Percentiles rank a stretch among this genome's conserved stretches.
Conservation (phyloP, 2,797 vertebrate genomes). For the Sebastes trivittatus region DNA sequence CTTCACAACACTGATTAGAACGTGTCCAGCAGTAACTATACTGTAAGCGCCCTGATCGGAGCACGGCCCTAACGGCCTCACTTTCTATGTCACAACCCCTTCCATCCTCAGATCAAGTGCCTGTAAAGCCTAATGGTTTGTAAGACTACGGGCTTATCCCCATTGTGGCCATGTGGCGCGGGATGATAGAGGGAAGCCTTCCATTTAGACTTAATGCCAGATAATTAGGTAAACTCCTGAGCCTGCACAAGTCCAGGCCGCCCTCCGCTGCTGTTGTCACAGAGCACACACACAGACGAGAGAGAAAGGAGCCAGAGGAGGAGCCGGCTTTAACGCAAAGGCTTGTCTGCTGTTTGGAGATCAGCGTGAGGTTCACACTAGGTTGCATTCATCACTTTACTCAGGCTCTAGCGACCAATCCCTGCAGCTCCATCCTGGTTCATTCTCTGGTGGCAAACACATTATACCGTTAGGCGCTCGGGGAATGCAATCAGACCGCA, state of each 20-base stretch:
- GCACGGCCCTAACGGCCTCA: background rate
- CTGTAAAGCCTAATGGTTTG: slow-evolving; percentile 70
- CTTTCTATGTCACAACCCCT: slow-evolving; percentile 48
- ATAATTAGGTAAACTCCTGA: slow-evolving; percentile 79
- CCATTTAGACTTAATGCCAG: slow-evolving; percentile 76
- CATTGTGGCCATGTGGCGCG: slow-evolving; percentile 59
- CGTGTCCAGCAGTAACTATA: background rate
- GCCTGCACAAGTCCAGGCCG: slow-evolving; percentile 58
- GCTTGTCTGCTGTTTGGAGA: slow-evolving; percentile 43
- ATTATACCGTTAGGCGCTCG: background rate
- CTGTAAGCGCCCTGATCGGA: background rate
- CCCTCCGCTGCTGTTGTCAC: slow-evolving; percentile 52
- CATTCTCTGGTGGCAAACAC: slow-evolving; percentile 40
- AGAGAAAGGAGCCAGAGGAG: slow-evolving; percentile 43
- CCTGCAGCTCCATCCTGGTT: slow-evolving; percentile 25
- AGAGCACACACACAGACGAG: slow-evolving; percentile 39
- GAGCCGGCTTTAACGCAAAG: slow-evolving; percentile 10
- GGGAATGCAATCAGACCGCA: slow-evolving; percentile 28
- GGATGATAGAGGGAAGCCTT: slow-evolving; percentile 72
- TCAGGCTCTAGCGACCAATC: slow-evolving; percentile 11
- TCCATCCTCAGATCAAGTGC: slow-evolving; percentile 55
- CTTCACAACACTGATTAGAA: background rate
- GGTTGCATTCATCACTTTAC: slow-evolving; percentile 27
- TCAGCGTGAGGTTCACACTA: slow-evolving; percentile 33
- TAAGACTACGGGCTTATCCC: slow-evolving; percentile 73